Evolutionary conservation across 2,888 invertebrate genomes (phyloP).

Genomic region (Beris morrisii): DNA sequence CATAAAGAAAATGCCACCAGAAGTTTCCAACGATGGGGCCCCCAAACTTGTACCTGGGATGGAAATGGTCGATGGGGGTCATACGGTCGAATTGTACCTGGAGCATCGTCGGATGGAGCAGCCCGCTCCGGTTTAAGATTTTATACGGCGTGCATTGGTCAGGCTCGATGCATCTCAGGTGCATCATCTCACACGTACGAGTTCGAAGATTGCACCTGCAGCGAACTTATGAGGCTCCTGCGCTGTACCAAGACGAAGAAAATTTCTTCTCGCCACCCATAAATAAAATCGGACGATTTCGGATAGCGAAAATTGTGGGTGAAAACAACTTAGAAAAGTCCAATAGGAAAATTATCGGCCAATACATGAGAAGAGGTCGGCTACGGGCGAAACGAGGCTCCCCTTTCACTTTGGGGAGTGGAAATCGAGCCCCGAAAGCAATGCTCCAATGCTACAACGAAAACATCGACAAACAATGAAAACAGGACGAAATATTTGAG

Average conservation of each 20-base stretch:
- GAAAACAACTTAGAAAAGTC: not conserved
- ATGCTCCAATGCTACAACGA: not conserved
- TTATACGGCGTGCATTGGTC: not conserved
- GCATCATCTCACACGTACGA: slow-evolving; percentile 1
- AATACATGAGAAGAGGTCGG: slow-evolving; percentile 10
- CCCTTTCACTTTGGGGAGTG: slow-evolving; percentile 13
- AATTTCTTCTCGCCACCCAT: slow-evolving; percentile 1
- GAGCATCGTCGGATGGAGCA: not conserved
- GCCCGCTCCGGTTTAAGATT: not conserved
- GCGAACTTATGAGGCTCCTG: not conserved
- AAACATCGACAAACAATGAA: slow-evolving; percentile 11
- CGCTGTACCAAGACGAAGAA: not conserved
- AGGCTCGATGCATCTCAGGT: not conserved
- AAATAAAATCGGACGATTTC: slow-evolving; percentile 3
- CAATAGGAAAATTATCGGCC: slow-evolving; percentile 15
- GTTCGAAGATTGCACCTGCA: not conserved
- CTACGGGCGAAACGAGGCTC: slow-evolving; percentile 4
- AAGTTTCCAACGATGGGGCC: no score
- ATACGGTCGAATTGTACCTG: not conserved
- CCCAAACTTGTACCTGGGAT: no score
- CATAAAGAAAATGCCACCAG: slow-evolving; percentile 4
- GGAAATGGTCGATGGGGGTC: not conserved
- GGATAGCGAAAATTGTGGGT: not conserved
- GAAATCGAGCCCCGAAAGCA: slow-evolving; percentile 1
- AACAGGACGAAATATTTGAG: slow-evolving; percentile 23